Percentiles rank a stretch among this genome's conserved stretches.
Evolutionary conservation across 2,888 invertebrate species (phyloP).

Genomic region (Unio delphinus): DNA sequence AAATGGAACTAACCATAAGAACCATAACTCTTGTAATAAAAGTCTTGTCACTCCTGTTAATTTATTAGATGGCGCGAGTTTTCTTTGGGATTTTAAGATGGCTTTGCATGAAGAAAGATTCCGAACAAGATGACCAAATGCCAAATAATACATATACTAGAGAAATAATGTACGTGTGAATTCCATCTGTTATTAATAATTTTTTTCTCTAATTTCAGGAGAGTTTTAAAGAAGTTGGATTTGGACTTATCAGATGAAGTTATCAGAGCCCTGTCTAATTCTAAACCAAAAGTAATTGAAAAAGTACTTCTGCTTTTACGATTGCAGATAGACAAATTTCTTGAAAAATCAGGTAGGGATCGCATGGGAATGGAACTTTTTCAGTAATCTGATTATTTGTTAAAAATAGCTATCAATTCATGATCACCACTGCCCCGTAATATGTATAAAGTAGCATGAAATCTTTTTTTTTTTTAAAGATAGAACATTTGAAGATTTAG

Average conservation of each 20-base stretch:
- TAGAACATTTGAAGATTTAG: no score
- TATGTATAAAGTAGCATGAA: slow-evolving; percentile 4
- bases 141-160: neutral
- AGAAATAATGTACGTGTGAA: neutral
- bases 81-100: no score
- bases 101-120: no score
- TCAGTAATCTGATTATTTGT: slow-evolving; percentile 16
- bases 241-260: slow-evolving; percentile 60
- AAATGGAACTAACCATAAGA: no score
- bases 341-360: slow-evolving; percentile 52
- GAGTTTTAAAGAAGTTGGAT: slow-evolving; percentile 48
- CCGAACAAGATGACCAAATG: no score
- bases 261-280: slow-evolving; percentile 47
- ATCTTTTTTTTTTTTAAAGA: neutral
- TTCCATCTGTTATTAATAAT: neutral
- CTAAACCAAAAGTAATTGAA: slow-evolving; percentile 54
- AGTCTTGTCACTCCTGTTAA: no score
- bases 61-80: no score
- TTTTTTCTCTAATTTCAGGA: slow-evolving; percentile 33
- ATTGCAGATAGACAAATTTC: slow-evolving; percentile 51
- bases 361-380: slow-evolving; percentile 28
- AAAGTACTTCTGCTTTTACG: slow-evolving; percentile 56
- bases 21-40: no score
- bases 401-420: slow-evolving; percentile 27
- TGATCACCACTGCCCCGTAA: slow-evolving; percentile 24